These are phyloP conservation scores for Styela plicata DNA, from an alignment of 23 tunicate species.

Conservation along the genomic window DNA sequence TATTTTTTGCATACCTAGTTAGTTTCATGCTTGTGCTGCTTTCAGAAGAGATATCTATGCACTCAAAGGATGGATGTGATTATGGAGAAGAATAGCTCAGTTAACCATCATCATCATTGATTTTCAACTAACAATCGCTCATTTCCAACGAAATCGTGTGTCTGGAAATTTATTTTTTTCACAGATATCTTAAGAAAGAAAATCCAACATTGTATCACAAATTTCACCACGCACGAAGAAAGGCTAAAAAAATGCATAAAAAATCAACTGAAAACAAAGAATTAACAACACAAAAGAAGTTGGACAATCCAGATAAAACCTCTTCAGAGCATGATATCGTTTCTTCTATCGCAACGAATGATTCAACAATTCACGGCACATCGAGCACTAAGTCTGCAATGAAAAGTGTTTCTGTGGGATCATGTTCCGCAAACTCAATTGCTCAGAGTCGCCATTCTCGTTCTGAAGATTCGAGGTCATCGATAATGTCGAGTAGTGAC, in stretches of 20 bases:
- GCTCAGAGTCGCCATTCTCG: not conserved
- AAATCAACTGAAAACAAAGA: not conserved
- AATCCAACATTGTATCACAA: slow-evolving; percentile 29
- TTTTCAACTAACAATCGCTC: no score
- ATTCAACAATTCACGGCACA: not conserved
- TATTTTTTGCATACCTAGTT: no score
- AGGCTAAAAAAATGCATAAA: not conserved
- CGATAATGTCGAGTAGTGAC: not conserved
- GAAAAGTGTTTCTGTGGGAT: not conserved
- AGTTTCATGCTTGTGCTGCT: no score
- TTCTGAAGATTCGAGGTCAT: not conserved
- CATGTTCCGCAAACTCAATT: not conserved
- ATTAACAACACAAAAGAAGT: not conserved
- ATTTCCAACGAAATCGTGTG: no score
- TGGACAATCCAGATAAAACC: slow-evolving; percentile 1
- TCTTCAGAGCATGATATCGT: not conserved
- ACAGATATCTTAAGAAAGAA: slow-evolving; percentile 25
- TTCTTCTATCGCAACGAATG: not conserved
- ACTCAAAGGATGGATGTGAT: no score
- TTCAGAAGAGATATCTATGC: no score
- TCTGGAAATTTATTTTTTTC: not conserved
- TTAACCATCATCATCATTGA: no score
- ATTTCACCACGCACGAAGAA: not conserved
- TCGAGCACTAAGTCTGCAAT: not conserved
- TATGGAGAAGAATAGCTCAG: no score